Percentiles rank a stretch among this genome's conserved stretches.
Conservation (phyloP, 2,113 vertebrate genomes). For the Felis chaus region DNA sequence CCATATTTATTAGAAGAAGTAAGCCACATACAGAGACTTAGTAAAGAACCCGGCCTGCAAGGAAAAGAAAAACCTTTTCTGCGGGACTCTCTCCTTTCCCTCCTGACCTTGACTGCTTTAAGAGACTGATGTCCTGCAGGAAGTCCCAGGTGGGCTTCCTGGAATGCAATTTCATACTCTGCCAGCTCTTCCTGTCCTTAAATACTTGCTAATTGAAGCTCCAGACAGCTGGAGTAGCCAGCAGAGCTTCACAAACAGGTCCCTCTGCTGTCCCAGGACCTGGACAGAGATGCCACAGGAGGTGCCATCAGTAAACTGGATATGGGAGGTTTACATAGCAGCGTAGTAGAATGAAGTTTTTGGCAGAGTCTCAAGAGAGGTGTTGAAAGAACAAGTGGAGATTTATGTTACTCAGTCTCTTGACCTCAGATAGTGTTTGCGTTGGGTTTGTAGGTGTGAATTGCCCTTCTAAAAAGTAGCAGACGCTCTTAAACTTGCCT, state of each 20-base stretch:
- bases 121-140: neutral
- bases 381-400: constrained; percentile 53
- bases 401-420: constrained; percentile 29
- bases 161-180: neutral
- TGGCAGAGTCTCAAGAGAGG: constrained; percentile 27
- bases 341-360: neutral
- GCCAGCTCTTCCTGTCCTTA: neutral
- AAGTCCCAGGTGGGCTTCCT: neutral
- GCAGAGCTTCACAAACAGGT: neutral
- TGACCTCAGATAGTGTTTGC: constrained; percentile 18
- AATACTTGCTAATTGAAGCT: neutral
- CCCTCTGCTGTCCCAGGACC: neutral
- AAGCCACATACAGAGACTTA: neutral
- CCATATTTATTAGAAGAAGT: neutral
- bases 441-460: constrained; percentile 28
- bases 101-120: neutral
- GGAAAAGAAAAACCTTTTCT: neutral
- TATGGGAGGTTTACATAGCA: constrained; percentile 30
- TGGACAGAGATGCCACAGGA: neutral
- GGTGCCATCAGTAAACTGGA: constrained; percentile 34
- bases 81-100: neutral
- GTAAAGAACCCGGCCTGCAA: neutral
- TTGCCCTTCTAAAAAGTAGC: constrained; percentile 31
- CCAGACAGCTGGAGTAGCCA: neutral
- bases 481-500: neutral